Percentiles rank a stretch among this genome's conserved stretches.
Conservation (phyloP, 2,797 vertebrate genomes). For the Chiloscyllium punctatum region DNA sequence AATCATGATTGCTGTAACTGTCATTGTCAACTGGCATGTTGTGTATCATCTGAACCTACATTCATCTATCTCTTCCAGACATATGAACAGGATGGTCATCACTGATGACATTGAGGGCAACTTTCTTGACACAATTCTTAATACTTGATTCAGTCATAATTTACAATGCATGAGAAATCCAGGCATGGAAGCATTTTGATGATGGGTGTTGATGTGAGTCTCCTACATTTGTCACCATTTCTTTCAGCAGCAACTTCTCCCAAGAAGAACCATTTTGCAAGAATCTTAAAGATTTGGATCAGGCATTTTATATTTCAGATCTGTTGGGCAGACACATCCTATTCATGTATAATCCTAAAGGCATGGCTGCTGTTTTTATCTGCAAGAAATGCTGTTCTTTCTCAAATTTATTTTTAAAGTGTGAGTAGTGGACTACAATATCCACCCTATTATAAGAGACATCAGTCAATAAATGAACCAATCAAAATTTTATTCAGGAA, state of each 20-base stretch:
- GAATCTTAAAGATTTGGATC: neutral
- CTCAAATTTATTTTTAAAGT: neutral
- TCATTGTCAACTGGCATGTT: neutral
- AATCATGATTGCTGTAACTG: neutral
- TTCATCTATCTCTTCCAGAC: neutral
- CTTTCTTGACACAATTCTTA: neutral
- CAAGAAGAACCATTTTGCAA: neutral
- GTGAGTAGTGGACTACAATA: neutral
- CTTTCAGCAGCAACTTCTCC: neutral
- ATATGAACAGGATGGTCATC: neutral
- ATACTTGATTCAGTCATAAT: neutral
- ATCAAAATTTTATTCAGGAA: neutral
- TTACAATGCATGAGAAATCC: neutral
- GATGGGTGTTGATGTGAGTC: neutral
- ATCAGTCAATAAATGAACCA: neutral
- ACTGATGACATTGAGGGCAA: neutral
- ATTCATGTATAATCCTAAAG: neutral
- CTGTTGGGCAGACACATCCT: neutral
- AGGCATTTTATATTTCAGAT: neutral
- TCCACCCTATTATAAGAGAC: neutral
- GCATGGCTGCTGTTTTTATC: neutral
- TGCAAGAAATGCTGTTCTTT: neutral
- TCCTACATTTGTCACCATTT: slow-evolving; percentile 16
- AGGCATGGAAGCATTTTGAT: neutral
- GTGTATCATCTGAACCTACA: neutral